Evolutionary conservation across 2,113 vertebrate genomes (phyloP).

Genomic region (Plestiodon gilberti): DNA sequence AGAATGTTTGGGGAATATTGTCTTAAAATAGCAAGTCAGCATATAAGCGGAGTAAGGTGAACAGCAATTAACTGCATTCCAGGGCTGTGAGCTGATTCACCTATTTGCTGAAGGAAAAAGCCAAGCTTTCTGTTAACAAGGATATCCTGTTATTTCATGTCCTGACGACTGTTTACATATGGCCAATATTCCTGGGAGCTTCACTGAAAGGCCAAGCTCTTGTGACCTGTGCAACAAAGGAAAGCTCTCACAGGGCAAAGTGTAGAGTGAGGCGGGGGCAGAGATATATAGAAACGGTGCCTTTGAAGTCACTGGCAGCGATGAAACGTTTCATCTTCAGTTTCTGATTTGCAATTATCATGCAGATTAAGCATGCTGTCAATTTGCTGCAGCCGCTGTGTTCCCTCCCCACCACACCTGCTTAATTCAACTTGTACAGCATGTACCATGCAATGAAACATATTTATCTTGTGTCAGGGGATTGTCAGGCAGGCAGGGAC

Average conservation of each 20-base stretch:
- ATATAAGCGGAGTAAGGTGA: background rate
- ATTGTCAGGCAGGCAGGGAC: background rate
- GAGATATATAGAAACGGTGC: background rate
- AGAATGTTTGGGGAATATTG: constrained; percentile 6
- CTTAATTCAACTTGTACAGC: background rate
- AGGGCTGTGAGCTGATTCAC: background rate
- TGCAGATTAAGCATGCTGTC: background rate
- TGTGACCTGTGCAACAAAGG: background rate
- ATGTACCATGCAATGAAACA: background rate
- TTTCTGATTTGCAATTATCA: background rate
- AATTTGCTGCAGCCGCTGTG: background rate
- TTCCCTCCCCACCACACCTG: rapidly evolving
- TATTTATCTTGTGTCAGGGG: background rate
- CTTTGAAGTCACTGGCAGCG: background rate
- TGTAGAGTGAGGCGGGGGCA: background rate
- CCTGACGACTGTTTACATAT: constrained; percentile 14
- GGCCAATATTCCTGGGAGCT: constrained; percentile 10
- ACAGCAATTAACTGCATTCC: constrained; percentile 5
- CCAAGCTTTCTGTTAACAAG: constrained; percentile 20
- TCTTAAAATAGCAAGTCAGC: background rate
- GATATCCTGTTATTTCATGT: constrained; percentile 37
- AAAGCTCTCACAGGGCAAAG: background rate
- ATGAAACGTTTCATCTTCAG: background rate
- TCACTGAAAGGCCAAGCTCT: background rate
- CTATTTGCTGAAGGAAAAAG: constrained; percentile 12